phyloP scores from a whole-genome alignment of 2,888 invertebrate genomes.

The Leptinotarsa tumamoca region DNA sequence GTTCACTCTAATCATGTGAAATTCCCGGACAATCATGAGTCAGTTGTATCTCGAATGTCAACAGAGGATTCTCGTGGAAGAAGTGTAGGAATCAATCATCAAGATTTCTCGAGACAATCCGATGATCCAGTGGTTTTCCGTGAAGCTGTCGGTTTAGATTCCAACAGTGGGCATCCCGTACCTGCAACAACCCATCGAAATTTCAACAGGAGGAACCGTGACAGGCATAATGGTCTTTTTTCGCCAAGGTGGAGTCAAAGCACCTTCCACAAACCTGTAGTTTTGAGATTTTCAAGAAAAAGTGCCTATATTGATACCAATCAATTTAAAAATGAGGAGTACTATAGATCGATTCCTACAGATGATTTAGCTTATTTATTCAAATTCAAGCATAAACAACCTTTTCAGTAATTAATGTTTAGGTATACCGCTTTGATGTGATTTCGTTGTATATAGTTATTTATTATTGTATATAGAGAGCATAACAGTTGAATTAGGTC shows the following conservation, averaged over 20 bases:
- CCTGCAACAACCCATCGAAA: conserved; percentile 21
- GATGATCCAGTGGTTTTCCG: conserved; percentile 32
- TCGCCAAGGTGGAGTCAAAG: conserved; percentile 54
- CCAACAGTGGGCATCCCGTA: conserved; percentile 11
- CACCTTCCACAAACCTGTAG: conserved; percentile 57
- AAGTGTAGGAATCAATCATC: conserved; percentile 1
- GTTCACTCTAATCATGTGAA: conserved; percentile 35
- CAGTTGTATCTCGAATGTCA: conserved; percentile 33
- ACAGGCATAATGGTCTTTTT: conserved; percentile 55
- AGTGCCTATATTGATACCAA: conserved; percentile 51
- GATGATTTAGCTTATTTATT: conserved; percentile 61
- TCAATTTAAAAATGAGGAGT: conserved; percentile 53
- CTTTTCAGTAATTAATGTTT: conserved; percentile 31
- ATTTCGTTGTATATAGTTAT: conserved; percentile 30
- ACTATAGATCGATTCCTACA: conserved; percentile 58
- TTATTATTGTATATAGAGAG: conserved; percentile 37
- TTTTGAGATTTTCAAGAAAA: conserved; percentile 60
- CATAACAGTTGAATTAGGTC: conserved; percentile 15
- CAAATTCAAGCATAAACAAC: conserved; percentile 55
- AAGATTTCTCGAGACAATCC: conserved; percentile 25
- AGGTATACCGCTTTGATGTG: conserved; percentile 23
- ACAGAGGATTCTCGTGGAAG: conserved; percentile 22
- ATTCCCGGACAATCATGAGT: conserved; percentile 44
- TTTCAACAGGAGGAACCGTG: conserved; percentile 52
- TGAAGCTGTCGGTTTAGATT: conserved; percentile 26